phyloP scores from a whole-genome alignment of 2,113 vertebrate genomes.

The Barbus barbus region DNA sequence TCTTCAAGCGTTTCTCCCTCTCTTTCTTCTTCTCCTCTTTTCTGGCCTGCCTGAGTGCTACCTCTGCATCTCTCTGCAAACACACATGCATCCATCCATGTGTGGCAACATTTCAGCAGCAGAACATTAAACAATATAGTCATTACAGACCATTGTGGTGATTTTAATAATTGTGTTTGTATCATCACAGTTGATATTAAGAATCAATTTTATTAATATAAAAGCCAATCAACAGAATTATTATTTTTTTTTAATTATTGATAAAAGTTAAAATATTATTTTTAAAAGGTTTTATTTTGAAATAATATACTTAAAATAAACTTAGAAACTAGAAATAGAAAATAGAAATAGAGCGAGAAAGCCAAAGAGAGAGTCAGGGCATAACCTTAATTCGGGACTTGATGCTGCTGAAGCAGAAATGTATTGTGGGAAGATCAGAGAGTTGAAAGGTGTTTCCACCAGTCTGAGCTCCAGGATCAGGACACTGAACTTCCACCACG shows the following conservation, averaged over 20 bases:
- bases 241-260: too few species aligned
- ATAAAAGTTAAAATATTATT: too few species aligned
- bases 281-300: too few species aligned
- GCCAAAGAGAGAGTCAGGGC: background rate
- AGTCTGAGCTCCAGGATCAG: conserved; percentile 59
- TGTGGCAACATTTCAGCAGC: too few species aligned
- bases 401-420: conserved; percentile 88
- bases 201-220: background rate
- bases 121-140: background rate
- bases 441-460: conserved; percentile 77
- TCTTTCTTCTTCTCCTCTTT: conserved; percentile 65
- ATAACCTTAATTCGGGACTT: conserved; percentile 88
- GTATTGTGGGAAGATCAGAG: conserved; percentile 68
- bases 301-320: background rate
- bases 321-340: too few species aligned
- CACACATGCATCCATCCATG: background rate
- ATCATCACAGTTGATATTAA: background rate
- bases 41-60: conserved; percentile 67
- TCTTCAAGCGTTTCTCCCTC: conserved; percentile 61
- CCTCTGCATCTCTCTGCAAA: conserved; percentile 79
- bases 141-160: too few species aligned
- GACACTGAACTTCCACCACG: conserved; percentile 78
- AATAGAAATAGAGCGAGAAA: background rate
- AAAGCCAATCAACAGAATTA: background rate
- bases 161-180: too few species aligned